These are phyloP conservation scores for Mystacornis crossleyi DNA, from an alignment of 2,113 vertebrate species.

Conservation along the genomic window DNA sequence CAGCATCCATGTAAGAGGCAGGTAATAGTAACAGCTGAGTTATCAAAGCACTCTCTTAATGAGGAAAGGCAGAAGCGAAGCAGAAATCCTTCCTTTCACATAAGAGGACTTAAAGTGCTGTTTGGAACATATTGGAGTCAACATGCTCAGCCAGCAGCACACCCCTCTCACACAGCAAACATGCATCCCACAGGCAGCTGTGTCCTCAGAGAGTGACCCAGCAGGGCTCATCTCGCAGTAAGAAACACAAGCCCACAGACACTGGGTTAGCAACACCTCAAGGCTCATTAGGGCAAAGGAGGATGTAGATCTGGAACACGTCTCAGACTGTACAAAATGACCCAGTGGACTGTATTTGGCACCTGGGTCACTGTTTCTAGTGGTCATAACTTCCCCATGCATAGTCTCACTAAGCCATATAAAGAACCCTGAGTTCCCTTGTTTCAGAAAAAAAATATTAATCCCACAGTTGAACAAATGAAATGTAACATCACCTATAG, in stretches of 20 bases:
- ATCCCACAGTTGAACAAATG: neutral
- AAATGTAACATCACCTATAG: neutral
- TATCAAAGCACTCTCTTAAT: neutral
- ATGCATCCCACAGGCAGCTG: fast-evolving
- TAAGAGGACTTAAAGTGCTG: neutral
- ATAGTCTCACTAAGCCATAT: neutral
- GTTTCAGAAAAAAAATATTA: neutral
- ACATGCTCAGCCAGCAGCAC: neutral
- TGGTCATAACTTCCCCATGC: neutral
- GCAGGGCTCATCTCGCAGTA: neutral
- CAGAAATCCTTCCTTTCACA: neutral
- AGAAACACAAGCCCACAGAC: neutral
- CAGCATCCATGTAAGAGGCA: neutral
- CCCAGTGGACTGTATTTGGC: neutral
- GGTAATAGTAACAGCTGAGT: neutral
- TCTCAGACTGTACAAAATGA: neutral
- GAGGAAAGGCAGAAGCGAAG: neutral
- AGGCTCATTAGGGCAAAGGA: neutral
- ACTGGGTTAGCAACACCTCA: neutral
- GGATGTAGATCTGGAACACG: neutral
- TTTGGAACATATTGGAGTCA: neutral
- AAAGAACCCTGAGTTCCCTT: neutral
- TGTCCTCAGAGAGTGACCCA: neutral
- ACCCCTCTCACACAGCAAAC: neutral
- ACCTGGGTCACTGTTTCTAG: neutral